Conservation (phyloP, 2,797 vertebrate species). For the Erithacus rubecula region DNA sequence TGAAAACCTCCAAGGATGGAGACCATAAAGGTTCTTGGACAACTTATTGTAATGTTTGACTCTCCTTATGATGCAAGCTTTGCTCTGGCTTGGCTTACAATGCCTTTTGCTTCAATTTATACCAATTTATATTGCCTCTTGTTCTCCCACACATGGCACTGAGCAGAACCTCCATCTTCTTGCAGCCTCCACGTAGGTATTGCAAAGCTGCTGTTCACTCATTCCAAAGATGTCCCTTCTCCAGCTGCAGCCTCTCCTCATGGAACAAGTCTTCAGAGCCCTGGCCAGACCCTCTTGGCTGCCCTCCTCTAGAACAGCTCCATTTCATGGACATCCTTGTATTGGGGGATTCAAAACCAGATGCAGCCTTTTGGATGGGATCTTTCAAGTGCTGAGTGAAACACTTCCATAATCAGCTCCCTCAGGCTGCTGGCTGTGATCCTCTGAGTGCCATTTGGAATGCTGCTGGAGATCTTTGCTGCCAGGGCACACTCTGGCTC, state of each 20-base stretch:
- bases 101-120: background rate
- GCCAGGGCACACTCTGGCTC: background rate
- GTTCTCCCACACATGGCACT: background rate
- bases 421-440: background rate
- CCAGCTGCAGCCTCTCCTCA: background rate
- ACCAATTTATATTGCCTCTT: fast-evolving
- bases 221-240: background rate
- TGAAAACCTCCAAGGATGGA: background rate
- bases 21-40: background rate
- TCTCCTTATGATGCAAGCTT: background rate
- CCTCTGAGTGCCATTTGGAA: background rate
- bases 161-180: background rate
- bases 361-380: background rate
- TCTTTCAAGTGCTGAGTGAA: background rate
- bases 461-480: background rate
- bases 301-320: background rate
- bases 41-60: background rate
- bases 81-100: background rate
- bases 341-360: background rate
- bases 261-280: background rate
- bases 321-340: background rate
- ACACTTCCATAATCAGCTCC: background rate
- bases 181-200: background rate
- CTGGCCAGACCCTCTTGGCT: background rate
- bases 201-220: background rate